phyloP scores from a whole-genome alignment of 92 coral and sea anemone species.

The Zoanthus solanderi region DNA sequence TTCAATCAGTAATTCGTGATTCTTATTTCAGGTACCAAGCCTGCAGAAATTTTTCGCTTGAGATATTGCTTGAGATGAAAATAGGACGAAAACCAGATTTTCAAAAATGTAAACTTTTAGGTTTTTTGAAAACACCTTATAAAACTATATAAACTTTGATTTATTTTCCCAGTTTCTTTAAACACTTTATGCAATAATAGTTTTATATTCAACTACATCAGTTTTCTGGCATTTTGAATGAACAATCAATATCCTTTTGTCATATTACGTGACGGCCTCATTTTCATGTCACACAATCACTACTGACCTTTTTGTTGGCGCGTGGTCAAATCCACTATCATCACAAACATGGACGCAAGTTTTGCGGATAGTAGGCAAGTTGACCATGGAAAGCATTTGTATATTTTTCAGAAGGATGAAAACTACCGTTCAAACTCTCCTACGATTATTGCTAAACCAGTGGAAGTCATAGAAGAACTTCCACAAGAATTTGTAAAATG shows the following conservation, averaged over 20 bases:
- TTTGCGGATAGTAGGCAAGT: slow-evolving; percentile 68
- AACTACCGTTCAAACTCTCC: slow-evolving; percentile 27
- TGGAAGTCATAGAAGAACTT: slow-evolving; percentile 71
- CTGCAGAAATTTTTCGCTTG: too few relatives aligned
- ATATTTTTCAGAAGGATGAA: slow-evolving; percentile 70
- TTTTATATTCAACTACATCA: too few relatives aligned
- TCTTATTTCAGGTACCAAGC: too few relatives aligned
- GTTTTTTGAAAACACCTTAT: too few relatives aligned
- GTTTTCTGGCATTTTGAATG: too few relatives aligned
- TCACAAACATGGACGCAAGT: slow-evolving; percentile 2
- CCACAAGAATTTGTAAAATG: slow-evolving; percentile 91
- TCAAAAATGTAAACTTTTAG: too few relatives aligned
- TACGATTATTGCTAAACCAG: slow-evolving; percentile 38
- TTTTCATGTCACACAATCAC: slow-evolving; percentile 13
- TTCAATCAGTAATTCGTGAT: too few relatives aligned
- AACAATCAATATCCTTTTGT: neutral
- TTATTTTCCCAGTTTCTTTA: too few relatives aligned
- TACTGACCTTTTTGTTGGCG: slow-evolving; percentile 4
- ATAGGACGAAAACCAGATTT: too few relatives aligned
- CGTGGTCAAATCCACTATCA: slow-evolving; percentile 14
- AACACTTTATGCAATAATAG: too few relatives aligned
- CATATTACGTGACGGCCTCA: slow-evolving; percentile 36
- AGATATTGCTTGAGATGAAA: too few relatives aligned
- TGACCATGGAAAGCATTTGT: slow-evolving; percentile 67
- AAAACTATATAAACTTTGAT: too few relatives aligned